Evolutionary conservation across 2,797 vertebrate species (phyloP), one percentile per base, ranked within the genome.

Genomic region (Melanotaenia parkinsoni): DNA sequence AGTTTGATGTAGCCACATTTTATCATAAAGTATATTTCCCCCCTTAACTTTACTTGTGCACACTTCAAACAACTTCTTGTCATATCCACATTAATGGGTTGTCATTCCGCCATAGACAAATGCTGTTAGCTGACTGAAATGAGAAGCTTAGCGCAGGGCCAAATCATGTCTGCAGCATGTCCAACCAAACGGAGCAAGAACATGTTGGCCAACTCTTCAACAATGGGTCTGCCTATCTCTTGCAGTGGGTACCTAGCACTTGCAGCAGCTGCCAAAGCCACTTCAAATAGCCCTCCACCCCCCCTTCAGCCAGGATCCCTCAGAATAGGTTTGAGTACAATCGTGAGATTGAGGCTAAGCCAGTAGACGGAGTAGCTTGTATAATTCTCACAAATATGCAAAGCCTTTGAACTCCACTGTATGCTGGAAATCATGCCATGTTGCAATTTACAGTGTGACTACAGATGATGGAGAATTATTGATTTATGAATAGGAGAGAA

Each of bases 331-430:
- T 89, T 26, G 77, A 91, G 85, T 84, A 84, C 72, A 77, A 86
- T 88, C 82, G 60, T 75, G 82, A 89, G 89, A 82, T 84, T 64
- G 80, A 73, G 88, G 85, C 87, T 91, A 87, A 93, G 81, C 90
- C 63, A 67, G 82, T 75, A 80, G 85, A 88, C 78, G 82, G 75
- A 87, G 82, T 67, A 61, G 84, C 82, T 86, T 74, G 81, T 73
- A 76, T 88, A 86, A 87, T 82, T 89, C 81, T 75, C 74, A 70
- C 67, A 64, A 81, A 90, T 87, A 88, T 86, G 79, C 86, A 86
- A 90, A 91, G 76, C 81, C 80, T 84, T 82, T 85, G 82, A 81
- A 89, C 82, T 81, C 76, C 28, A 16, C 71, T 74, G 67, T 67
- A 58, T 72, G 65, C 67, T 63, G 80, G 63, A 72, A 83, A 82